A percentile compares a stretch with the other conserved stretches of the same genome.
Evolutionary conservation across 2,113 vertebrate genomes (phyloP).

Genomic region (Cacatua alba): DNA sequence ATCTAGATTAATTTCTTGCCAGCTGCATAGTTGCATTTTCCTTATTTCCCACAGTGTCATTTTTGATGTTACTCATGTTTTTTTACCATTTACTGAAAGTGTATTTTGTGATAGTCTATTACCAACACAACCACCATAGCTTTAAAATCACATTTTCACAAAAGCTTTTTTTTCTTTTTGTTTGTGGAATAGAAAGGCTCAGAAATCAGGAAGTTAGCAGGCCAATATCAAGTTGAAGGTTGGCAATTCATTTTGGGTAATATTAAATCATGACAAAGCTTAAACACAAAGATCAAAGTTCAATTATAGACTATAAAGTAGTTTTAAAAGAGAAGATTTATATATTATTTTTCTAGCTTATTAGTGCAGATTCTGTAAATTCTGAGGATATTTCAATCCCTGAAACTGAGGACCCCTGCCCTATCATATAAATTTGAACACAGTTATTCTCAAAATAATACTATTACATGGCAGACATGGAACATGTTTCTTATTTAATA

Average conservation of each 20-base stretch:
- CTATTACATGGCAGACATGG: conserved; percentile 3
- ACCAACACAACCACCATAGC: conserved; percentile 43
- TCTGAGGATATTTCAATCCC: conserved; percentile 65
- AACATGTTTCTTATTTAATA: conserved; percentile 7
- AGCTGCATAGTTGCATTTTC: conserved; percentile 45
- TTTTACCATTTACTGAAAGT: conserved; percentile 52
- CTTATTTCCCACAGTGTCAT: conserved; percentile 35
- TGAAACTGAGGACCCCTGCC: conserved; percentile 60
- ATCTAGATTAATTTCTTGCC: conserved; percentile 13
- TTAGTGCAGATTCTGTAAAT: conserved; percentile 74
- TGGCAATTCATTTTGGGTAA: conserved; percentile 72
- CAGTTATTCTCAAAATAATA: conserved; percentile 52
- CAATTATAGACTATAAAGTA: conserved; percentile 72
- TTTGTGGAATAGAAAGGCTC: conserved; percentile 42
- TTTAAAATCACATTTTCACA: conserved; percentile 54
- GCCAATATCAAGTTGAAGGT: conserved; percentile 70
- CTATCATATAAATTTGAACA: conserved; percentile 68
- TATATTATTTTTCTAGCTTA: conserved; percentile 74
- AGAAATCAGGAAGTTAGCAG: conserved; percentile 65
- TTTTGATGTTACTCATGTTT: neutral
- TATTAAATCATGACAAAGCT: conserved; percentile 78
- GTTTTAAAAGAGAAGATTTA: conserved; percentile 73
- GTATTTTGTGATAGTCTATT: conserved; percentile 44
- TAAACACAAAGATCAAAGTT: conserved; percentile 72
- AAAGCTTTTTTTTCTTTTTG: neutral